These are phyloP conservation scores for Drosophila multiciliata DNA, from an alignment of 2,888 invertebrate genomes.

Conservation along the genomic window DNA sequence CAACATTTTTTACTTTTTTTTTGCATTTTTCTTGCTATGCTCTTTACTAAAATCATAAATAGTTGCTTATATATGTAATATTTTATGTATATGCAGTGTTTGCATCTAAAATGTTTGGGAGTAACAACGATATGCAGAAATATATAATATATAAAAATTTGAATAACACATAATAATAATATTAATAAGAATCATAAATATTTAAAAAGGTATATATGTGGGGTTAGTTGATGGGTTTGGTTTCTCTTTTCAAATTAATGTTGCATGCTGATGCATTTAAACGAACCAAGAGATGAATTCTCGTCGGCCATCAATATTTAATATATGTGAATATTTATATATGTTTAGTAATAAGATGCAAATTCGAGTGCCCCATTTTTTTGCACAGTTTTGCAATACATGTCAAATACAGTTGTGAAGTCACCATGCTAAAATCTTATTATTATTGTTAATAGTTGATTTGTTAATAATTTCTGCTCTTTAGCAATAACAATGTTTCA, in stretches of 20 bases:
- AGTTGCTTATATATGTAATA: constrained; percentile 46
- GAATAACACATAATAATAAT: constrained; percentile 58
- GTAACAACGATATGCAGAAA: constrained; percentile 74
- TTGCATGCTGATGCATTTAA: constrained; percentile 4
- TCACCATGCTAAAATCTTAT: constrained; percentile 30
- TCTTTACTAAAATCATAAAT: constrained; percentile 37
- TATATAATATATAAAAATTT: constrained; percentile 44
- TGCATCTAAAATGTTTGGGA: constrained; percentile 39
- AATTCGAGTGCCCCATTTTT: constrained; percentile 9
- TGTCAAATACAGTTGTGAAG: constrained; percentile 26
- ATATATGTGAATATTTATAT: constrained; percentile 3
- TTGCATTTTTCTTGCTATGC: constrained; percentile 15
- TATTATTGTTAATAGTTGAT: constrained; percentile 19
- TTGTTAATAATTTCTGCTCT: constrained; percentile 32
- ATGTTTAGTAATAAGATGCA: constrained; percentile 29
- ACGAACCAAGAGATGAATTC: constrained; percentile 15
- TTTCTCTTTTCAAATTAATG: constrained; percentile 3
- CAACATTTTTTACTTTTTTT: constrained; percentile 22
- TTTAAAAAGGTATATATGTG: constrained; percentile 35
- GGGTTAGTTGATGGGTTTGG: constrained; percentile 28
- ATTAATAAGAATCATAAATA: constrained; percentile 44
- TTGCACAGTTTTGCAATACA: constrained; percentile 9
- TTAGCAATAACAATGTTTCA: constrained; percentile 56
- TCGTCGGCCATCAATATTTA: constrained; percentile 22
- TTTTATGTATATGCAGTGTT: constrained; percentile 40